Evolutionary conservation across 2,888 invertebrate species (phyloP).

Genomic region (Latheticus oryzae): DNA sequence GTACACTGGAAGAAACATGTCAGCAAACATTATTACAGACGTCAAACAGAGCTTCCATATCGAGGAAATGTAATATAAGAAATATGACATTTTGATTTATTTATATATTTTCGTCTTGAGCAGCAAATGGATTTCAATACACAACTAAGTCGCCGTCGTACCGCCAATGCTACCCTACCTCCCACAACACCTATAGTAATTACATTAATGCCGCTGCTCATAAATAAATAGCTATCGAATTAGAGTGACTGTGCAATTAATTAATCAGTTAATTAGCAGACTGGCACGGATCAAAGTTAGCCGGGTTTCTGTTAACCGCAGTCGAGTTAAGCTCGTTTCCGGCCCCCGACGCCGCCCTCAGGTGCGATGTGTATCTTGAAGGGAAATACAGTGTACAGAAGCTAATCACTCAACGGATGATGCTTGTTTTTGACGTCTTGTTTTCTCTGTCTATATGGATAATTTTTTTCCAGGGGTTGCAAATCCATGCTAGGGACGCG

Average conservation of each 20-base stretch:
- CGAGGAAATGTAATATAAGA: constrained; percentile 60
- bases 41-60: constrained; percentile 60
- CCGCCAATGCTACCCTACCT: too few species aligned
- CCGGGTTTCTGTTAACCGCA: constrained; percentile 41
- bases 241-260: constrained; percentile 65
- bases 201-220: constrained; percentile 65
- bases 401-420: constrained; percentile 25
- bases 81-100: constrained; percentile 62
- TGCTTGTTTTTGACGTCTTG: constrained; percentile 4
- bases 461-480: neutral
- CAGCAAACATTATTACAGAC: constrained; percentile 62
- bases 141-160: constrained; percentile 1
- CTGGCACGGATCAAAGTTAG: constrained; percentile 63
- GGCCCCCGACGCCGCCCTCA: constrained; percentile 25
- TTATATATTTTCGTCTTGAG: constrained; percentile 50
- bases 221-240: constrained; percentile 64
- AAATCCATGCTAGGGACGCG: constrained; percentile 44
- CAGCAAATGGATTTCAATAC: constrained; percentile 30
- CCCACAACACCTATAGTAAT: constrained; percentile 62
- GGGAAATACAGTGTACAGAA: constrained; percentile 11
- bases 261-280: constrained; percentile 66
- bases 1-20: constrained; percentile 56
- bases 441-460: constrained; percentile 1
- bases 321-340: constrained; percentile 38
- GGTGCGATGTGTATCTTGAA: constrained; percentile 30